Base-by-base conservation (phyloP, 1,140 invertebrate species). In the Melipona quadrifasciata region DNA sequence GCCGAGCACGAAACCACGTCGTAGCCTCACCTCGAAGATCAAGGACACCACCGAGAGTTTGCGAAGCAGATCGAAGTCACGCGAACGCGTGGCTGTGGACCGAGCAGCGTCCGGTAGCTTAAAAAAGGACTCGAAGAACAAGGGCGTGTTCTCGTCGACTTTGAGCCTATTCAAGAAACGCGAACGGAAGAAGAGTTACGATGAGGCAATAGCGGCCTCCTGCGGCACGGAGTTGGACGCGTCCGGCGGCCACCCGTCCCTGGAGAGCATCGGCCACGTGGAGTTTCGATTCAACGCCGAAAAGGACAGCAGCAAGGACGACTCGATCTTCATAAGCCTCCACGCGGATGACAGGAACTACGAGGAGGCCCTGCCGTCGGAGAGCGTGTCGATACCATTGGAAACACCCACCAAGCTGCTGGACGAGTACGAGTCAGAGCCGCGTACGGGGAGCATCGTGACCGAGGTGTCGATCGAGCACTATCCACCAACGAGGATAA, bases 81-180 rank as follows among this genome's bases (percentile, higher is more conserved):
- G 94, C 47, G 94, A 94, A 47, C 82, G 91, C 0, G 82, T 73
- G 0, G 91, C 93, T 0, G 67, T 87, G 0, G 94, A 95, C 16
- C 93, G 91, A 80, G 88, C 89, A 8, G 88, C 89, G 11, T 90
- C 90, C 21, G 74, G 57, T 24, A 86, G 86, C 21, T 72, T 93
- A 58, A 95, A 95, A 70, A 95, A 95, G 76, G 94, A 95, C 21
- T 90, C 94, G 5, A 95, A 94, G 71, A 95, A 95, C 80, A 95
- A 95, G 73, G 92, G 93, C 4, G 94, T 95, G 0, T 95, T 95
- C 77, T 94, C 95, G 0, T 95, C 95, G 17, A 95, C 94, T 1
- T 75, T 95, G 57, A 95, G 94, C 77, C 90, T 95, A 0, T 95
- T 95, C 55, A 95, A 94, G 47, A 95, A 95, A 82, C 92, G 94